Percentiles rank a stretch among this genome's conserved stretches.
Evolutionary conservation across 2,797 vertebrate species (phyloP).

Genomic region (Anomalospiza imberbis): DNA sequence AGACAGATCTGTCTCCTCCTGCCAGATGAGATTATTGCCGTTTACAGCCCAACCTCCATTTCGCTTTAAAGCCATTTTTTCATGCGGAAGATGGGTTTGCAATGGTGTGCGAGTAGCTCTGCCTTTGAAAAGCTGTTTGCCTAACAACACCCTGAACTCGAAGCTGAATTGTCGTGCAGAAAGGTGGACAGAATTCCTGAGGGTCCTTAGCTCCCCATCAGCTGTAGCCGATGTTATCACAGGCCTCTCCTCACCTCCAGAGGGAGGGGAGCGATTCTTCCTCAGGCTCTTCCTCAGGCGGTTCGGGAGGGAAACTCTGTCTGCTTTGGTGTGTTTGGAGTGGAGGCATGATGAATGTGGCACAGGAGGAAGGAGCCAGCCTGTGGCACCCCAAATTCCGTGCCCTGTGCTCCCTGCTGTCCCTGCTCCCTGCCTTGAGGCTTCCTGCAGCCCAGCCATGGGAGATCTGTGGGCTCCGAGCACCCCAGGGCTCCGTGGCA

Average conservation of each 20-base stretch:
- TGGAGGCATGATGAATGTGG: neutral
- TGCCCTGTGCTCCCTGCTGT: neutral
- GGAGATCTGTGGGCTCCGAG: neutral
- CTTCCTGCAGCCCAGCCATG: neutral
- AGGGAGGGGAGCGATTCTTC: neutral
- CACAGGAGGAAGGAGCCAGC: neutral
- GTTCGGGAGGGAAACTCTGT: neutral
- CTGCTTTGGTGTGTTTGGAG: neutral
- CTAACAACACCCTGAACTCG: neutral
- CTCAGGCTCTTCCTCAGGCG: neutral
- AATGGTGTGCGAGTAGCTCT: neutral
- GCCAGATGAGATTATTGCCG: neutral
- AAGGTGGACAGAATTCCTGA: neutral
- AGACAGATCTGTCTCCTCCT: neutral
- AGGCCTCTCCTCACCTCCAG: neutral
- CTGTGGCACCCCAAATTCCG: neutral
- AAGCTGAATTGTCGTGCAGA: neutral
- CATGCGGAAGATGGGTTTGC: neutral
- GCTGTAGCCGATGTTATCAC: neutral
- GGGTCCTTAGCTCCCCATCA: neutral
- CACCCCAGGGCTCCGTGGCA: neutral
- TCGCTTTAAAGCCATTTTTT: neutral
- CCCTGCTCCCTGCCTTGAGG: neutral
- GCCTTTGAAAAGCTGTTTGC: neutral
- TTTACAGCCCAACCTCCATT: constrained; percentile 26